These are phyloP conservation scores for Cricetomys ansorgei DNA, from an alignment of 2,113 vertebrate genomes.

Conservation along the genomic window DNA sequence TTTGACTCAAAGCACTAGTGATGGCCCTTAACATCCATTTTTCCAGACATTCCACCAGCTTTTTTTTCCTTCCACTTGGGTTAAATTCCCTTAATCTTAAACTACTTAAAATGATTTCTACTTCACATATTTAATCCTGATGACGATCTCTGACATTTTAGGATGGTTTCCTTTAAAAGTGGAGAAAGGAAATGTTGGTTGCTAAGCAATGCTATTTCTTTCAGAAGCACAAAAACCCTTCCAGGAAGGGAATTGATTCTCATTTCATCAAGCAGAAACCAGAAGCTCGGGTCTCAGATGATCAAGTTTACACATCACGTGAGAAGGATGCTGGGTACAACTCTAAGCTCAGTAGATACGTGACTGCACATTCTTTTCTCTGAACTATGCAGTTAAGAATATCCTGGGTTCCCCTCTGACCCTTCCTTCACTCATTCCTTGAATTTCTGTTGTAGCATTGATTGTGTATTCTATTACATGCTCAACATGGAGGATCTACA, in stretches of 20 bases:
- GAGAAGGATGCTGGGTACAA: not conserved
- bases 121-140: slow-evolving; percentile 15
- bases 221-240: not conserved
- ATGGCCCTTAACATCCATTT: not conserved
- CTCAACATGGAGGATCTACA: not conserved
- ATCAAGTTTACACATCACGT: not conserved
- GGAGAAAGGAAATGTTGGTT: not conserved
- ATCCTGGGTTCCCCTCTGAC: not conserved
- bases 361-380: not conserved
- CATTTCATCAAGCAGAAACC: not conserved
- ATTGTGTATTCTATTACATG: not conserved
- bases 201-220: not conserved
- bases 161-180: not conserved
- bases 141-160: not conserved
- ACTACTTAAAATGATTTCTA: not conserved
- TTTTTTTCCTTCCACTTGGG: not conserved
- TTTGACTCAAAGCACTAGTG: not conserved
- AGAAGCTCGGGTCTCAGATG: not conserved
- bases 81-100: slow-evolving; percentile 23
- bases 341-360: not conserved
- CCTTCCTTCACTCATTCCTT: not conserved
- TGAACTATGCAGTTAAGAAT: not conserved
- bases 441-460: not conserved
- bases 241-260: not conserved
- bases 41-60: not conserved